phyloP scores from a whole-genome alignment of 2,113 vertebrate species.

The Balaenoptera acutorostrata region DNA sequence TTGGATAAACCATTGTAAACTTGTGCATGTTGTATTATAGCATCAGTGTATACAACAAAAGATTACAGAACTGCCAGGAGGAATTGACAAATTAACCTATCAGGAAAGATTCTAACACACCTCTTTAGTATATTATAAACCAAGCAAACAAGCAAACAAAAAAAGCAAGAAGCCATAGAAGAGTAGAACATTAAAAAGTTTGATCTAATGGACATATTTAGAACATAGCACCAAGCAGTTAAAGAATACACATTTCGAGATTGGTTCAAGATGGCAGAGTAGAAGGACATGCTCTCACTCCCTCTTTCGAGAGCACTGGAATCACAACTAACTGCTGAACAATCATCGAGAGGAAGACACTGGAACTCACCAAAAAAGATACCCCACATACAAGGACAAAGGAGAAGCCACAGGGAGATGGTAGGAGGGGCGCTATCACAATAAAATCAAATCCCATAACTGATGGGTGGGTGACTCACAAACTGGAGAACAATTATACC shows the following conservation, averaged over 20 bases:
- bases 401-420: too few species aligned
- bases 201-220: neutral
- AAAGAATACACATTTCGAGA: neutral
- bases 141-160: neutral
- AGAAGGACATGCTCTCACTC: too few species aligned
- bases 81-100: neutral
- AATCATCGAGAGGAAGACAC: too few species aligned
- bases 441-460: too few species aligned
- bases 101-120: neutral
- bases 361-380: too few species aligned
- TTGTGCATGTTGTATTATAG: neutral
- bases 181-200: neutral
- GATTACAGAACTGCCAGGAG: neutral
- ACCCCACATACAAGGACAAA: too few species aligned
- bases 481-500: too few species aligned
- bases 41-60: neutral
- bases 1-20: neutral
- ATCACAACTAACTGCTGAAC: too few species aligned
- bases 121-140: neutral
- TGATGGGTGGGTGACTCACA: too few species aligned
- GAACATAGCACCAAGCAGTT: neutral
- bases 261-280: too few species aligned
- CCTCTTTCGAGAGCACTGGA: too few species aligned
- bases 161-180: neutral
- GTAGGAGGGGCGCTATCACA: too few species aligned